Conservation (phyloP, 2,888 invertebrate species). For the Ichneumon xanthorius region DNA sequence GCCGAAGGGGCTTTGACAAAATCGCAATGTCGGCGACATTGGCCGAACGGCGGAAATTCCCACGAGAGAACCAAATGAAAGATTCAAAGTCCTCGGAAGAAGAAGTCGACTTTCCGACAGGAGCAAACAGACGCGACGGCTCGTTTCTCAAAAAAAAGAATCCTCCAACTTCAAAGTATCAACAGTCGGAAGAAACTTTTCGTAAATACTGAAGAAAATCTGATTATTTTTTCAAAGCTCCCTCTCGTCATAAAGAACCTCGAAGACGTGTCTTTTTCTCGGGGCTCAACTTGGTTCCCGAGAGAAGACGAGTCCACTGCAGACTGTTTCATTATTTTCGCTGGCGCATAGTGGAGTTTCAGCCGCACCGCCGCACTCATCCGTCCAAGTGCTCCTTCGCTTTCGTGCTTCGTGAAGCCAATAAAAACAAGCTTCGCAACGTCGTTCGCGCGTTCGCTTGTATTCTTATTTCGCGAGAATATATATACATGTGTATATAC, state of each 20-base stretch:
- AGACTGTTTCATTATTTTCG: slow-evolving; percentile 74
- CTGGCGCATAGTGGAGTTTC: slow-evolving; percentile 33
- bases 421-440: slow-evolving; percentile 78
- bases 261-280: slow-evolving; percentile 41
- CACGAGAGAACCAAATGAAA: slow-evolving; percentile 2
- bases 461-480: slow-evolving; percentile 32
- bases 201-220: slow-evolving; percentile 77
- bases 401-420: slow-evolving; percentile 58
- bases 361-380: slow-evolving; percentile 59
- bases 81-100: slow-evolving; percentile 19
- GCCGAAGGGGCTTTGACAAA: slow-evolving; percentile 2
- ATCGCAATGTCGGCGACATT: slow-evolving; percentile 12
- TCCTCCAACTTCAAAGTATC: not conserved
- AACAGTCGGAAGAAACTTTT: slow-evolving; percentile 53
- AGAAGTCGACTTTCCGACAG: slow-evolving; percentile 37
- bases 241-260: slow-evolving; percentile 72
- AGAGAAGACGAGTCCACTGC: slow-evolving; percentile 48
- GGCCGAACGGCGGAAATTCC: not conserved
- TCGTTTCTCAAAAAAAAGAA: slow-evolving; percentile 14
- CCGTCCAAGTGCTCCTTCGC: slow-evolving; percentile 69
- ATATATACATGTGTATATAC: slow-evolving; percentile 44
- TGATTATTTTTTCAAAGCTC: slow-evolving; percentile 76
- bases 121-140: slow-evolving; percentile 38
- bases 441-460: slow-evolving; percentile 36
- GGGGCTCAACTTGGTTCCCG: not conserved